phyloP scores from a whole-genome alignment of 2,113 vertebrate genomes.

The Stigmatopora argus region DNA sequence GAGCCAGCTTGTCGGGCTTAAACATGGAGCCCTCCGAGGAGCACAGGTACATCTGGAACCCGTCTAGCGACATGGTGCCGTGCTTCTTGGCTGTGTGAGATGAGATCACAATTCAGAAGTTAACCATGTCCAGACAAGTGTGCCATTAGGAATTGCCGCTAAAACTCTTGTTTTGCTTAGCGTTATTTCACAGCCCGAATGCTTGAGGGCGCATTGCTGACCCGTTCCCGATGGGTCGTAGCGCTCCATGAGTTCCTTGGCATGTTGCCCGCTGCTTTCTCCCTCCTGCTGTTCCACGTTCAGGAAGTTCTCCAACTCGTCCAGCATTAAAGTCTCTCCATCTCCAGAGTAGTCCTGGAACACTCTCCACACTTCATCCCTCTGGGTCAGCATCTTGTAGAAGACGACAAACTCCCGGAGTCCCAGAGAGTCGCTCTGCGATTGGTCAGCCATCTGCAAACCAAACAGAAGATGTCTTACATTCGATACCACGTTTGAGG shows the following conservation, averaged over 20 bases:
- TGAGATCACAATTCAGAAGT: not conserved
- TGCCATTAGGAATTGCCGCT: not conserved
- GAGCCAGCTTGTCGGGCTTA: conserved; percentile 56
- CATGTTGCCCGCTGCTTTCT: conserved; percentile 64
- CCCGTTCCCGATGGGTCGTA: conserved; percentile 85
- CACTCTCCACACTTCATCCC: conserved; percentile 81
- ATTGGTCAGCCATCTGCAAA: conserved; percentile 81
- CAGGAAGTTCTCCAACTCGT: conserved; percentile 87
- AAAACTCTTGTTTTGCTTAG: too few species aligned
- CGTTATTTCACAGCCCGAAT: too few species aligned
- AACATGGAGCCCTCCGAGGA: conserved; percentile 89
- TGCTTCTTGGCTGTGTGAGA: conserved; percentile 52
- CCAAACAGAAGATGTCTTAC: not conserved
- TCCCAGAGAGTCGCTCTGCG: conserved; percentile 76
- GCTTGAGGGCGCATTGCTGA: conserved; percentile 41
- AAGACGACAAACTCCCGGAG: conserved; percentile 88
- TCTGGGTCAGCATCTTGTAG: conserved; percentile 87
- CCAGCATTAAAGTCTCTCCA: conserved; percentile 77
- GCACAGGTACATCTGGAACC: conserved; percentile 86
- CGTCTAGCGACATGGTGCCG: conserved; percentile 78
- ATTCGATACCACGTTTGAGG: not conserved
- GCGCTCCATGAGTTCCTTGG: conserved; percentile 77
- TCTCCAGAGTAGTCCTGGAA: conserved; percentile 85
- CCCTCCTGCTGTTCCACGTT: conserved; percentile 77
- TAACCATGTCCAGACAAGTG: not conserved